phyloP scores from a whole-genome alignment of 1,140 invertebrate genomes.

The Lepidotrigona ventralis region DNA sequence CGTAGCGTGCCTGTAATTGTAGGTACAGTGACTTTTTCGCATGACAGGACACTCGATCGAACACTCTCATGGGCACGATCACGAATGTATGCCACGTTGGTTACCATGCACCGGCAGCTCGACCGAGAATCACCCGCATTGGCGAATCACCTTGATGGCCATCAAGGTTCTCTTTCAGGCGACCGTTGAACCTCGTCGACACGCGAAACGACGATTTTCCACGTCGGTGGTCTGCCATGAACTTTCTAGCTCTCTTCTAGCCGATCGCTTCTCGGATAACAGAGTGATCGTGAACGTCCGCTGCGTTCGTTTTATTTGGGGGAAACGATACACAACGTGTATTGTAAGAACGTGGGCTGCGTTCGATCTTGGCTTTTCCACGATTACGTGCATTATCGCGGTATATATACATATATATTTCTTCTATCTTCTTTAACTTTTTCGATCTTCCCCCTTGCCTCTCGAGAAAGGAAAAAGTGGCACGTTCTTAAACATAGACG shows the following conservation, averaged over 20 bases:
- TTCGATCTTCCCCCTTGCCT: too few species aligned
- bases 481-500: constrained; percentile 7
- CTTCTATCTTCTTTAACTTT: neutral
- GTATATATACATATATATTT: neutral
- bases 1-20: neutral
- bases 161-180: constrained; percentile 26
- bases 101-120: constrained; percentile 14
- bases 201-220: constrained; percentile 38
- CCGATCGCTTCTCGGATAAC: neutral
- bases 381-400: too few species aligned
- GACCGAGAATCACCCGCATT: constrained; percentile 25
- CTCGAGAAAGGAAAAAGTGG: neutral
- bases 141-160: constrained; percentile 25
- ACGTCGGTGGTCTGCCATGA: neutral
- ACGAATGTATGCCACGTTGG: neutral
- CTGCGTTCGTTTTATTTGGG: neutral
- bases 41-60: neutral
- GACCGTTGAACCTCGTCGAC: constrained; percentile 49
- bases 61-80: neutral
- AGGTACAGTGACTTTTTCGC: neutral
- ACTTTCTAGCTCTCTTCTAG: neutral
- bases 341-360: too few species aligned
- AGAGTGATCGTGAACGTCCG: neutral
- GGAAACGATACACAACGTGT: neutral
- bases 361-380: too few species aligned